phyloP scores from a whole-genome alignment of 2,888 invertebrate species.

The Nomada flava region DNA sequence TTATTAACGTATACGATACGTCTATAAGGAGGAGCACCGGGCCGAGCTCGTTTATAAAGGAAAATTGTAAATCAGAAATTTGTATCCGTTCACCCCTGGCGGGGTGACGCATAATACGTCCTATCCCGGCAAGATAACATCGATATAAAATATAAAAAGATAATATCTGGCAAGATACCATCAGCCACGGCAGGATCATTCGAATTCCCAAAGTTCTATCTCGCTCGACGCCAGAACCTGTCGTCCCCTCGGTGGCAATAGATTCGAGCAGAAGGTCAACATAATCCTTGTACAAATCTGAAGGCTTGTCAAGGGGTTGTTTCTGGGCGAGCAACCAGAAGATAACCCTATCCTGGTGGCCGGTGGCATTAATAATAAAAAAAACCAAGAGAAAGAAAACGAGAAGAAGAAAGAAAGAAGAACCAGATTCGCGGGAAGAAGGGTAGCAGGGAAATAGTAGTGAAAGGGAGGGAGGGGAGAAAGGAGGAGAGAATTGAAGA shows the following conservation, averaged over 20 bases:
- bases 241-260: constrained; percentile 60
- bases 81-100: not conserved
- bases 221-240: constrained; percentile 58
- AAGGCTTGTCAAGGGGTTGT: constrained; percentile 65
- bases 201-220: constrained; percentile 52
- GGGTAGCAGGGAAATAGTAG: not conserved
- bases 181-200: constrained; percentile 35
- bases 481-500: constrained; percentile 17
- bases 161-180: constrained; percentile 16
- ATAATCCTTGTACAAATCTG: constrained; percentile 67
- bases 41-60: not conserved
- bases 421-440: constrained; percentile 45
- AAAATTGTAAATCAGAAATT: constrained; percentile 12
- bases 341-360: not conserved
- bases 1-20: not conserved
- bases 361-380: constrained; percentile 10
- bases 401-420: constrained; percentile 14
- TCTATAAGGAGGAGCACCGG: not conserved
- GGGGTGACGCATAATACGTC: constrained; percentile 1
- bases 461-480: not conserved
- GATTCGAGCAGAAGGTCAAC: constrained; percentile 62
- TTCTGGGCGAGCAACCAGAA: constrained; percentile 20
- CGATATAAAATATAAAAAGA: constrained; percentile 30
- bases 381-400: constrained; percentile 17
- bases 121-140: not conserved